These are phyloP conservation scores for Schizopygopsis malacanthus DNA, from an alignment of 2,797 vertebrate genomes.

Conservation along the genomic window DNA sequence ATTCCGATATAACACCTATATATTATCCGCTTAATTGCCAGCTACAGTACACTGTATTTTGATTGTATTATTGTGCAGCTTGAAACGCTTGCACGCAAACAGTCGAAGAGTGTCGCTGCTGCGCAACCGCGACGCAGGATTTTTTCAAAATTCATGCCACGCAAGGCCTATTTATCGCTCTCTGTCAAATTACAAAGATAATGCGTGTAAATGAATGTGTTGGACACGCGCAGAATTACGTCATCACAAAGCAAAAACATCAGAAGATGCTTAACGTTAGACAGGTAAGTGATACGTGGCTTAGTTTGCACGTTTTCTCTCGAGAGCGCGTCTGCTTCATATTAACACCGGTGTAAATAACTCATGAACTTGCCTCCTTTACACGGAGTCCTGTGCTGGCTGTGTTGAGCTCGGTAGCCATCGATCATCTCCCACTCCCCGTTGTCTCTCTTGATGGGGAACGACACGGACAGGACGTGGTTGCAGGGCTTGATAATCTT, in stretches of 20 bases:
- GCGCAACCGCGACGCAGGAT: background rate
- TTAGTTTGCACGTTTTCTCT: background rate
- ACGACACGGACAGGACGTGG: slow-evolving; percentile 91
- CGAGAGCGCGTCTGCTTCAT: background rate
- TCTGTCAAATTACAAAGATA: slow-evolving; percentile 11
- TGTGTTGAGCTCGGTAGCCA: slow-evolving; percentile 94
- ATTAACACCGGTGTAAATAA: background rate
- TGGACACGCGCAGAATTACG: background rate
- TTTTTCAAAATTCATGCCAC: background rate
- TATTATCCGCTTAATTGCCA: background rate
- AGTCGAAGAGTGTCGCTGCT: slow-evolving; percentile 29
- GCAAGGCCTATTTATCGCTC: slow-evolving; percentile 5
- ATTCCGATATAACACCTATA: background rate
- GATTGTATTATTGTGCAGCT: background rate
- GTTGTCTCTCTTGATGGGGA: slow-evolving; percentile 90
- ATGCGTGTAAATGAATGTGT: background rate
- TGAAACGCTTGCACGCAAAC: background rate
- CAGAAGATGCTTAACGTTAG: background rate
- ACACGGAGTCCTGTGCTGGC: slow-evolving; percentile 95
- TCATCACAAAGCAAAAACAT: background rate
- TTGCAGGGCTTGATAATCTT: slow-evolving; percentile 95
- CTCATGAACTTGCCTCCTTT: slow-evolving; percentile 87
- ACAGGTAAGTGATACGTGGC: background rate
- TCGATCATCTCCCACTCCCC: slow-evolving; percentile 95
- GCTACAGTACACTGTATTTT: too few species aligned